Base-by-base conservation (phyloP, 2,797 vertebrate genomes). In the Helarctos malayanus region DNA sequence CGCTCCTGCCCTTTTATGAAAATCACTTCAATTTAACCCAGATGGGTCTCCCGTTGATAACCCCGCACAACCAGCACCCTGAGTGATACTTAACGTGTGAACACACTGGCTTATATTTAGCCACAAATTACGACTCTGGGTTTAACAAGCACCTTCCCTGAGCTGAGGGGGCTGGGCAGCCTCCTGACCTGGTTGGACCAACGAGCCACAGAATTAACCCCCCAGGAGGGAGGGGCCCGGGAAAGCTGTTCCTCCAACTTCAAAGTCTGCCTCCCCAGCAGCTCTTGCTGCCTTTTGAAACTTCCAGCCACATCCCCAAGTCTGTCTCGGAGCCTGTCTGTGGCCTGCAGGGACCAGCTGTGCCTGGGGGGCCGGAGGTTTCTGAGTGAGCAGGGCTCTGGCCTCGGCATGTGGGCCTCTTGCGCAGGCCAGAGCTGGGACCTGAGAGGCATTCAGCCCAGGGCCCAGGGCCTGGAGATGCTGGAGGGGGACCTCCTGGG, bases 11-110 rank as follows among this genome's bases (percentile, higher is more conserved):
- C 95, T 35, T 98, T 98, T 98, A 98, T 98, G 97, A 98, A 98
- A 96, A 76, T 97, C 52, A 82, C 94, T 95, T 96, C 98, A 98
- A 98, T 98, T 97, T 97, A 98, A 98, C 98, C 97, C 98, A 99
- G 98, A 98, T 98, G 99, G 98, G 97, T 97, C 97, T 97, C 98
- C 93, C 97, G 95, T 98, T 98, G 98, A 98, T 98, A 98, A 98
- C 97, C 97, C 96, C 94, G 80, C 91, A 92, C 96, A 96, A 94
- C 32, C 82, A 95, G 97, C 97, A 88, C 97, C 85, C 93, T 95
- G 98, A 97, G 96, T 97, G 94, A 95, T 97, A 95, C 82, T 96
- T 92, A 93, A 87, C 23, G 78, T 90, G 97, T 93, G 97, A 98
- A 98, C 97, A 98, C 97, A 89, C 92, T 49, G 85, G 76, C 93